Evolutionary conservation across 64 coral and sea anemone genomes (phyloP).

Genomic region (Exaiptasia diaphana): DNA sequence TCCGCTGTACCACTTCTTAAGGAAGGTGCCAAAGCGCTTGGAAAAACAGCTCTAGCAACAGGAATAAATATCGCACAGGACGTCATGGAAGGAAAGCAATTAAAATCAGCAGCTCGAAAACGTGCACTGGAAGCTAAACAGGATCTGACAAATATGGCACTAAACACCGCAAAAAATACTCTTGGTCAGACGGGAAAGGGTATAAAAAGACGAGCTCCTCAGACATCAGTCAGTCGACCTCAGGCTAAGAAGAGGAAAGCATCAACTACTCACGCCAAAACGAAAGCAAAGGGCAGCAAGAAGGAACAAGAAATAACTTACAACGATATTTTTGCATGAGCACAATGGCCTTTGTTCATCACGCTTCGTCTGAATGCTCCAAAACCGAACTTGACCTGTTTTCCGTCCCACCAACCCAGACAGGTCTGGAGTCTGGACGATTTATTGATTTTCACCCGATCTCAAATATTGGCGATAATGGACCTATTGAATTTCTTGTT

Average conservation of each 20-base stretch:
- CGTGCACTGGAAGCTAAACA: not conserved
- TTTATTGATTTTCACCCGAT: conserved; percentile 12
- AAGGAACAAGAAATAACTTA: not conserved
- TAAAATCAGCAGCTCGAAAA: not conserved
- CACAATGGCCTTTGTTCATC: not conserved
- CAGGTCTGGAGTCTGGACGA: not conserved
- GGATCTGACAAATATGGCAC: not conserved
- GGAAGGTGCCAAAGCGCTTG: not conserved
- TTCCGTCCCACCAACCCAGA: not conserved
- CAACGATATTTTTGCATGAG: not conserved
- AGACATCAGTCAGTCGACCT: not conserved
- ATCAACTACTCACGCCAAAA: not conserved
- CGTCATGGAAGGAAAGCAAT: not conserved
- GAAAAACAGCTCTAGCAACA: not conserved
- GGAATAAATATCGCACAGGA: not conserved
- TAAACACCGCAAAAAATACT: not conserved
- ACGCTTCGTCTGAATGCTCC: not conserved
- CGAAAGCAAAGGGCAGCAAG: not conserved
- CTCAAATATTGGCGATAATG: not conserved
- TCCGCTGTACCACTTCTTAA: conserved; percentile 6
- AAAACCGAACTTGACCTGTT: conserved; percentile 17
- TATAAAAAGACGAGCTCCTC: not conserved
- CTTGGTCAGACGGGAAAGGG: not conserved
- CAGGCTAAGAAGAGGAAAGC: not conserved
- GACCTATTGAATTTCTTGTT: not conserved